Evolutionary conservation across 35 echinoderm and acorn worm genomes (phyloP).

Genomic region (Diadema setosum): DNA sequence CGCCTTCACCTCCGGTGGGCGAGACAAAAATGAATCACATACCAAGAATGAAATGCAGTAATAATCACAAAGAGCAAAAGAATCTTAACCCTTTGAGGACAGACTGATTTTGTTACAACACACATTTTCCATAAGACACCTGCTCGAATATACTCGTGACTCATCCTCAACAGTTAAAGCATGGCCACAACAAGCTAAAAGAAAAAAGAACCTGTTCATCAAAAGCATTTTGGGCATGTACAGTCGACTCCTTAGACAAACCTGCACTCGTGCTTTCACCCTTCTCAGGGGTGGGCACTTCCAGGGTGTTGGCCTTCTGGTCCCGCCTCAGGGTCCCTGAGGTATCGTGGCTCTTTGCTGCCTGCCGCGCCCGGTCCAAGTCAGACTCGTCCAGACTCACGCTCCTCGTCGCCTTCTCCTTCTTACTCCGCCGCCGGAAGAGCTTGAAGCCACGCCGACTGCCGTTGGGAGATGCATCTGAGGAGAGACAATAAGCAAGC

Average conservation of each 20-base stretch:
- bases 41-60: too few species aligned
- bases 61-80: too few species aligned
- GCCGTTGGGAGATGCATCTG: constrained; percentile 51
- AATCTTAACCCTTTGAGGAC: too few species aligned
- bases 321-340: background rate
- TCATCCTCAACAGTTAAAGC: too few species aligned
- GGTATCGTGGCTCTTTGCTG: background rate
- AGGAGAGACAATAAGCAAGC: background rate
- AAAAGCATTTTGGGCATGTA: background rate
- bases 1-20: too few species aligned
- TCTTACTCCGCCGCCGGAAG: constrained; percentile 39
- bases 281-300: background rate
- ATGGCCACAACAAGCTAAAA: too few species aligned
- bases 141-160: too few species aligned
- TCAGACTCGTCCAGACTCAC: constrained; percentile 23
- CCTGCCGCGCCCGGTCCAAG: background rate
- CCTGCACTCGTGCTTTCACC: background rate
- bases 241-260: background rate
- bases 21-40: too few species aligned
- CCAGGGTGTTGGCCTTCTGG: constrained; percentile 23
- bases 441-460: constrained; percentile 39
- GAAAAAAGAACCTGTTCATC: too few species aligned
- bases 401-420: constrained; percentile 14
- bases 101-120: too few species aligned
- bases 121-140: too few species aligned